phyloP scores from a whole-genome alignment of 2,888 invertebrate genomes.

The Agrochola lota region DNA sequence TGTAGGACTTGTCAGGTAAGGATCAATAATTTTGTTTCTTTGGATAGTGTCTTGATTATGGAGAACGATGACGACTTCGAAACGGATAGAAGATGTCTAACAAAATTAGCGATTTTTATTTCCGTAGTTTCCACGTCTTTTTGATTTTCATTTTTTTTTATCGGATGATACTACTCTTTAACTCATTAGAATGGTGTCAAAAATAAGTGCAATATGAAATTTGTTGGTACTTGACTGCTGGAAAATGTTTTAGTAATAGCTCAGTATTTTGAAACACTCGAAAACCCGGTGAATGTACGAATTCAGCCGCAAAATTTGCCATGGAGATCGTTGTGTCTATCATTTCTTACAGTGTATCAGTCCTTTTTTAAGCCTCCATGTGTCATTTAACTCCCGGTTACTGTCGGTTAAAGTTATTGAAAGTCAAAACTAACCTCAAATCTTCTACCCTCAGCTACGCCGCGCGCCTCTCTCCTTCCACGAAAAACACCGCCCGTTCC shows the following conservation, averaged over 20 bases:
- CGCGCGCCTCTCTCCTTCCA: conserved; percentile 93
- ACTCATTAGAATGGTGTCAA: not conserved
- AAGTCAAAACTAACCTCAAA: conserved; percentile 2
- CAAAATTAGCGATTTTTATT: not conserved
- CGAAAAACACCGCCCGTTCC: conserved; percentile 93
- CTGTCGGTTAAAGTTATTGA: too few relatives aligned
- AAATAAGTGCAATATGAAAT: not conserved
- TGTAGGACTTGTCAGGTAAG: conserved; percentile 93
- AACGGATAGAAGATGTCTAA: not conserved
- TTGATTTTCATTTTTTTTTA: too few relatives aligned
- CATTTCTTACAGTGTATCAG: not conserved
- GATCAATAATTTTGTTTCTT: not conserved
- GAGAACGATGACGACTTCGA: too few relatives aligned
- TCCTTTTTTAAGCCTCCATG: not conserved
- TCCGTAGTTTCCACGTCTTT: not conserved
- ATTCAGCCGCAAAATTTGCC: not conserved
- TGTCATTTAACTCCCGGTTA: too few relatives aligned
- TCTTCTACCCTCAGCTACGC: conserved; percentile 83
- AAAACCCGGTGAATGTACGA: not conserved
- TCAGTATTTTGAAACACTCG: not conserved
- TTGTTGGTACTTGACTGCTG: not conserved
- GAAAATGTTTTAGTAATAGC: not conserved
- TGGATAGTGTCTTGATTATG: not conserved
- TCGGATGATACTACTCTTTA: not conserved
- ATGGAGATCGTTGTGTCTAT: not conserved